Base-by-base conservation (phyloP, 2,888 invertebrate species). In the Lomographa bimaculata region DNA sequence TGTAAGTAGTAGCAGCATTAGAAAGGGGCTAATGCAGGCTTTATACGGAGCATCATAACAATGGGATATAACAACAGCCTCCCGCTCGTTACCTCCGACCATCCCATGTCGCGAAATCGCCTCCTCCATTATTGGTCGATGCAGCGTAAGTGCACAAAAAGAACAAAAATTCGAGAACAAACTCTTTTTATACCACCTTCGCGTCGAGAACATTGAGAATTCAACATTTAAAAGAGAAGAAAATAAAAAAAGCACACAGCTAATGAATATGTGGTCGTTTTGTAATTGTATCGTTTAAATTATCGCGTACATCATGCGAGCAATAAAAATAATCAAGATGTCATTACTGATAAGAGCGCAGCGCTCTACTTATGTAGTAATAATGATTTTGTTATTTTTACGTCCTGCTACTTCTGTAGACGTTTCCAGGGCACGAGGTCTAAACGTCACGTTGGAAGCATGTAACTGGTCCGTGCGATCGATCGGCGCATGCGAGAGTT, bases 1-100 rank as follows among this genome's bases (percentile, higher is more conserved):
- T 79, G 79, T 80, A 79, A n/a, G n/a, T n/a, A n/a, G 79, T 73
- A 69, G 72, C 62, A 67, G 74, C 71, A 79, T 83, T 80, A 81
- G 79, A 76, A 73, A 68, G 64, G 67, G 61, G 68, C 67, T 64
- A 65, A 59, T 47, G 62, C 64, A 57, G 71, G 63, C 74, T 76
- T 76, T 77, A 80, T 79, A 81, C 65, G 68, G 74, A 58, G 60
- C 71, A 72, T 79, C 71, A 71, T 72, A 81, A 81, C 80, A 82
- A 82, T 79, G 71, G 75, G 66, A 68, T 71, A 78, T 73, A 78
- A 78, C 79, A 80, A 77, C 72, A 74, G 62, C 64, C 54, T 64
- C 63, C 63, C 49, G 72, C 75, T 80, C 78, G 77, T 82, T 83
- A 79, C 73, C 66, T 68, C 62, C 61, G 54, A 68, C 63, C 60